Conservation (phyloP, 2,888 invertebrate species). For the Platycheirus rosarum region DNA sequence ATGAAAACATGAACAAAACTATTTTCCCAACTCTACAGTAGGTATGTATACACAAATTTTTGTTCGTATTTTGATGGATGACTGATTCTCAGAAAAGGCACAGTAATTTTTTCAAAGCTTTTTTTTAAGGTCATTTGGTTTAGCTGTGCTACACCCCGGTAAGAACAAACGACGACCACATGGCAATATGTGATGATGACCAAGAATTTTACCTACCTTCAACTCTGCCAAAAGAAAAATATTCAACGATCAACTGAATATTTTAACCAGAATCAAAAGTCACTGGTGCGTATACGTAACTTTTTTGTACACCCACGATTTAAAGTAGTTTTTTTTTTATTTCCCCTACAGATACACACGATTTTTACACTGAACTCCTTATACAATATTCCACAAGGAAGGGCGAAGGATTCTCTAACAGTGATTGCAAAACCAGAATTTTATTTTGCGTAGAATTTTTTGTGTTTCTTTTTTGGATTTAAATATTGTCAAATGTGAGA, state of each 20-base stretch:
- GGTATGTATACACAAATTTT: conserved; percentile 29
- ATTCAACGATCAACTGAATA: conserved; percentile 62
- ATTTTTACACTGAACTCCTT: conserved; percentile 51
- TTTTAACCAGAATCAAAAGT: conserved; percentile 37
- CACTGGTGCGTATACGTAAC: conserved; percentile 81
- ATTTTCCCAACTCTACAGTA: conserved; percentile 38
- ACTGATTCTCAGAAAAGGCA: conserved; percentile 44
- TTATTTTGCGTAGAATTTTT: not conserved
- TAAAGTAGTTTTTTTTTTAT: conserved; percentile 9
- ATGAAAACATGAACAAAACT: conserved; percentile 67
- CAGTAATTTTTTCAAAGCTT: conserved; percentile 17
- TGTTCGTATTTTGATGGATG: conserved; percentile 34
- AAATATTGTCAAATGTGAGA: conserved; percentile 7
- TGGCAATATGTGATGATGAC: conserved; percentile 44
- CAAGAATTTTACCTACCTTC: conserved; percentile 59
- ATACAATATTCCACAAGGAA: conserved; percentile 40
- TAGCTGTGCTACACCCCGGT: conserved; percentile 11
- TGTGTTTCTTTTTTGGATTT: conserved; percentile 13
- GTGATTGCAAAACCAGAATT: conserved; percentile 37
- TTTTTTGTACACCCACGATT: conserved; percentile 70
- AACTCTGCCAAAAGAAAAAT: conserved; percentile 62
- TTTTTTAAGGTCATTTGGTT: conserved; percentile 53
- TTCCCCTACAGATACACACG: conserved; percentile 67
- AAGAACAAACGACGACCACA: conserved; percentile 48
- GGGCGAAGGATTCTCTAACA: conserved; percentile 18